A percentile compares a stretch with the other conserved stretches of the same genome.
phyloP scores from a whole-genome alignment of 2,113 vertebrate species.

The Parus major region DNA sequence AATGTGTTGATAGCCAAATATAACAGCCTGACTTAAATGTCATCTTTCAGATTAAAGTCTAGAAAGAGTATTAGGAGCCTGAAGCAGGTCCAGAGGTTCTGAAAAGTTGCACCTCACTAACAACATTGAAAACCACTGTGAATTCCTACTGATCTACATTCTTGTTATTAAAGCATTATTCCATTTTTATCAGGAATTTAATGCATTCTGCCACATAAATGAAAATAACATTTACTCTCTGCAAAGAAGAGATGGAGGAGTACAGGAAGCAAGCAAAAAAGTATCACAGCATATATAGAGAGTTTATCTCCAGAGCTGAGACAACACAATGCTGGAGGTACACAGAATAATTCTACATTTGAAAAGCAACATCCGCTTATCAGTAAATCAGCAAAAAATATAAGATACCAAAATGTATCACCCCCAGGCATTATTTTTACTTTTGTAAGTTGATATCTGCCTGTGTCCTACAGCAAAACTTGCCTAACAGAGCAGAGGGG shows the following conservation, averaged over 20 bases:
- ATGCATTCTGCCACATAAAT: neutral
- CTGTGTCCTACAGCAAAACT: neutral
- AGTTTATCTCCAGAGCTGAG: neutral
- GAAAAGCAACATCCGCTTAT: neutral
- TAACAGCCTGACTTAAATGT: neutral
- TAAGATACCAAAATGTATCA: neutral
- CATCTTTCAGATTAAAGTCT: neutral
- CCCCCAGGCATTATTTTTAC: neutral
- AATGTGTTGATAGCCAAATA: neutral
- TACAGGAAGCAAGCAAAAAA: neutral
- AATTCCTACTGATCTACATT: neutral
- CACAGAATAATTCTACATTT: neutral
- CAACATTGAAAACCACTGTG: neutral
- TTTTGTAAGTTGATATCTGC: neutral
- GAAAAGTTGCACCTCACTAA: neutral
- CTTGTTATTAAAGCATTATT: neutral
- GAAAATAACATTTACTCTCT: neutral
- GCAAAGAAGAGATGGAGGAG: neutral
- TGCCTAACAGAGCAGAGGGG: neutral
- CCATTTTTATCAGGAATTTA: neutral
- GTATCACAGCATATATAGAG: neutral
- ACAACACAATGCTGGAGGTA: neutral
- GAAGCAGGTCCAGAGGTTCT: neutral
- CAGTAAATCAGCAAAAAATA: neutral
- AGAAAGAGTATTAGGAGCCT: neutral